Evolutionary conservation across 2,888 invertebrate genomes (phyloP), one percentile per base, ranked within the genome.

Genomic region (Meliscaeva auricollis): DNA sequence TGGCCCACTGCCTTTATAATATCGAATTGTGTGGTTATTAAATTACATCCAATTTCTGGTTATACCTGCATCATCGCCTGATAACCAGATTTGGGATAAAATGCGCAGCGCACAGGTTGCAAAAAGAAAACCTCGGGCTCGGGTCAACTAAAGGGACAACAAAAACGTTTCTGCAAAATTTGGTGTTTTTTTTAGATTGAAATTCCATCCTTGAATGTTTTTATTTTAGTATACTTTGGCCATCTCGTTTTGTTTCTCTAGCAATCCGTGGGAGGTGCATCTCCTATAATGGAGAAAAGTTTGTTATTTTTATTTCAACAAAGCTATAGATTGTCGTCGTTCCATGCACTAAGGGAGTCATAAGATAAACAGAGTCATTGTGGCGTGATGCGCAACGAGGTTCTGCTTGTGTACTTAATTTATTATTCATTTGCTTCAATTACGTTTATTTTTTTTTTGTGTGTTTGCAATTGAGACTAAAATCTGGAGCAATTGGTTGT

Each of bases 71-170:
- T n/a, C 62, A 44, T 62, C 26, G 44, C 11, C 30, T 46, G 7
- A 35, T 0, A 46, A 48, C 48, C n/a, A n/a, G 48, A 64, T 46
- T 64, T 64, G 30, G 8, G 66, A 35, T 2, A n/a, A 20, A 66
- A 35, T 64, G 64, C 64, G 64, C 64, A 64, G 66, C 9, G 66
- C 48, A 32, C 17, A 46, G 64, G 32, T 64, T 64, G 2, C 22
- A 22, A 46, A 7, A 56, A 32, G n/a, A 15, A 56, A 35, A 13
- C 32, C 9, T 56, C 38, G 11, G 11, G 8, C 11, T 38, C 35
- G 8, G 26, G 60, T 41, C 41, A 38, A 41, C 26, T n/a, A 9
- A 41, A 60, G 22, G 35, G 15, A 54, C 13, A 11, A 50, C 50
- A 26, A 0, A 0, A 26, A 1, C 8, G 2, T 35, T 35, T 56